Percentiles rank a stretch among this genome's conserved stretches.
These are phyloP conservation scores for Esperia sulphurella DNA, from an alignment of 2,888 invertebrate genomes.

Conservation along the genomic window DNA sequence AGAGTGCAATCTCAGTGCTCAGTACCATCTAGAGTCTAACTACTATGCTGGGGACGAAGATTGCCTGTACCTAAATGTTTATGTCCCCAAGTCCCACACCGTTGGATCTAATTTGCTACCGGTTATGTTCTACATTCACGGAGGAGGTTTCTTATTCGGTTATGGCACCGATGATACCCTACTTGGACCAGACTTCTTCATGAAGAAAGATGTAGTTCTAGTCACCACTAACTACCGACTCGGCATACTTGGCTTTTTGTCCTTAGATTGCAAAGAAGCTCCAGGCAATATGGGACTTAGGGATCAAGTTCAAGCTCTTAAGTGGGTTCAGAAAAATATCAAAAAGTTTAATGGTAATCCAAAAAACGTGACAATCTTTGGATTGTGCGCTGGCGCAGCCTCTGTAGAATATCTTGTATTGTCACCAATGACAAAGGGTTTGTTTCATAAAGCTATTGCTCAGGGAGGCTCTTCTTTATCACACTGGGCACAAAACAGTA, in stretches of 20 bases:
- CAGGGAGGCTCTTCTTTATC: conserved; percentile 74
- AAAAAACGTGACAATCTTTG: conserved; percentile 71
- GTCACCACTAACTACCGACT: conserved; percentile 69
- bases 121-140: conserved; percentile 70
- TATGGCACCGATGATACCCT: conserved; percentile 54
- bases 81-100: conserved; percentile 71
- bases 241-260: conserved; percentile 65
- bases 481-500: conserved; percentile 64
- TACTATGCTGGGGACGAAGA: conserved; percentile 77
- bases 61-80: conserved; percentile 85
- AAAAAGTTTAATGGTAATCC: conserved; percentile 67
- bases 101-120: conserved; percentile 31
- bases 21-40: conserved; percentile 77
- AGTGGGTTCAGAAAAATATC: conserved; percentile 74
- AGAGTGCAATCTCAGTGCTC: conserved; percentile 82
- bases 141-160: conserved; percentile 68
- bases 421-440: conserved; percentile 63
- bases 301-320: conserved; percentile 74
- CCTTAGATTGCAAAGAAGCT: conserved; percentile 57
- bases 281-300: conserved; percentile 73
- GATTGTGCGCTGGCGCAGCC: conserved; percentile 74
- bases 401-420: conserved; percentile 65
- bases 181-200: conserved; percentile 64
- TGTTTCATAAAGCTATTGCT: conserved; percentile 75
- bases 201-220: conserved; percentile 60